Evolutionary conservation across 2,113 vertebrate species (phyloP).

Genomic region (Micronycteris hirsuta): DNA sequence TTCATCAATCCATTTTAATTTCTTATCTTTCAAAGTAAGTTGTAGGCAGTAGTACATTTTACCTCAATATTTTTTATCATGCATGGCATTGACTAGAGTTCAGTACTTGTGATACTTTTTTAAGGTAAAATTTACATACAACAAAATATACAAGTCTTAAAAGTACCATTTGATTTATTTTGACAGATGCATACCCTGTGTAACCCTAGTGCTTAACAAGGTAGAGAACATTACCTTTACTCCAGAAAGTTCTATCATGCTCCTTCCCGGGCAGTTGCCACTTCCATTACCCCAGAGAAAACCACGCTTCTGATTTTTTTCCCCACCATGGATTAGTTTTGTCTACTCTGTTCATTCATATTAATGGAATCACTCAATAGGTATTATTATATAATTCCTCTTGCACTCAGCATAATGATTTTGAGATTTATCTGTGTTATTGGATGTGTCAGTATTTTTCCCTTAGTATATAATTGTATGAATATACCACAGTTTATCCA

Average conservation of each 20-base stretch:
- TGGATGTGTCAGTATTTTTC: neutral
- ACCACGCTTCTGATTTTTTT: neutral
- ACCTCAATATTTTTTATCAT: constrained; percentile 37
- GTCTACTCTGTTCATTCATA: neutral
- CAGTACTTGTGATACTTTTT: neutral
- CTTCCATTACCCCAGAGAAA: neutral
- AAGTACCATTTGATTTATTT: neutral
- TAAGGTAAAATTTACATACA: neutral
- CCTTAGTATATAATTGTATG: neutral
- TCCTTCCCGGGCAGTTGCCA: neutral
- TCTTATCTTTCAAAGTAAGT: neutral
- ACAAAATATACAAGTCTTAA: neutral
- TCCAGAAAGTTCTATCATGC: neutral
- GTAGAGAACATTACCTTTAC: neutral
- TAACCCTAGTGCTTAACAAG: neutral
- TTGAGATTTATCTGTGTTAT: neutral
- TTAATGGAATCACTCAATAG: neutral
- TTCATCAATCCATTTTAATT: neutral
- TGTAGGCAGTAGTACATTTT: neutral
- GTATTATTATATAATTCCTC: neutral
- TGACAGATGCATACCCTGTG: neutral
- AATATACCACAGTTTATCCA: neutral
- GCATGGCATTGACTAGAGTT: neutral
- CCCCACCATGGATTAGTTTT: neutral
- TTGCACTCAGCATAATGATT: neutral